These are phyloP conservation scores for Thecophora atra DNA, from an alignment of 2,888 invertebrate species.

Conservation along the genomic window DNA sequence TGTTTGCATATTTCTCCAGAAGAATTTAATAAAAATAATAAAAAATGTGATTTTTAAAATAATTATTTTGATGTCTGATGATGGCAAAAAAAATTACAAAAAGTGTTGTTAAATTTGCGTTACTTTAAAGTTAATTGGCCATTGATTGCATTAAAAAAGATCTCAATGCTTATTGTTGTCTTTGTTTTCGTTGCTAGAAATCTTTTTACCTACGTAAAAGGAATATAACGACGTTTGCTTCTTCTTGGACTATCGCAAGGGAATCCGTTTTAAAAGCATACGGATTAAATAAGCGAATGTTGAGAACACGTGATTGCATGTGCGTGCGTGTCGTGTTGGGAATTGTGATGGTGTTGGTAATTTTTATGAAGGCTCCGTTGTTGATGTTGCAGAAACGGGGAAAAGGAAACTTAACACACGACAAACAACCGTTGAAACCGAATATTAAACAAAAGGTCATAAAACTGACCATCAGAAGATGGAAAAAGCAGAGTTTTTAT, in stretches of 20 bases:
- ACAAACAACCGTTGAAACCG: neutral
- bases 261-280: neutral
- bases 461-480: neutral
- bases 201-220: too few species aligned
- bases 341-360: neutral
- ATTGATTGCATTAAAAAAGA: neutral
- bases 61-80: too few species aligned
- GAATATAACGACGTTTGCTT: too few species aligned
- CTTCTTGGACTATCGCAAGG: too few species aligned
- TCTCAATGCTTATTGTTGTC: neutral
- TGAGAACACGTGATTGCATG: neutral
- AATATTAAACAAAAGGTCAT: neutral
- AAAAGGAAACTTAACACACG: conserved; percentile 1
- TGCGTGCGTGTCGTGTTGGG: neutral
- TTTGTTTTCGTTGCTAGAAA: neutral
- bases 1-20: neutral
- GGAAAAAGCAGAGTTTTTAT: too few species aligned
- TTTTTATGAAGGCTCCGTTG: neutral
- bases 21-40: conserved; percentile 15
- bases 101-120: too few species aligned
- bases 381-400: conserved; percentile 1
- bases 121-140: too few species aligned
- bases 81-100: too few species aligned
- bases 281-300: neutral
- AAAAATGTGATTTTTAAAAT: too few species aligned